These are phyloP conservation scores for Pomatorhinus ruficollis DNA, from an alignment of 2,113 vertebrate genomes.

Conservation along the genomic window DNA sequence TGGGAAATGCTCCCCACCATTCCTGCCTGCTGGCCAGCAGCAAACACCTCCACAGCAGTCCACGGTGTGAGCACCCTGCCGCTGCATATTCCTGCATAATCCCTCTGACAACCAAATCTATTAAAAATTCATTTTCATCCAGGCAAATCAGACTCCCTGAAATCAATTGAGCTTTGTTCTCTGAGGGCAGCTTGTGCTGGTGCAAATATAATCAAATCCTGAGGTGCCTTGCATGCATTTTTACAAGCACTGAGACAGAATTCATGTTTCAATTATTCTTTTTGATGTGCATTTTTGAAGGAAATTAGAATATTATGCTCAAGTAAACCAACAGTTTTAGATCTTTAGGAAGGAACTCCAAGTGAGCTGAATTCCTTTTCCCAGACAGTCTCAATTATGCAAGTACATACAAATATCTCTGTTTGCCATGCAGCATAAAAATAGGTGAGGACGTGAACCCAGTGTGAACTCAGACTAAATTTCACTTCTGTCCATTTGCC, in stretches of 20 bases:
- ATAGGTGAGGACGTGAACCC: not conserved
- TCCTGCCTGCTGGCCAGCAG: not conserved
- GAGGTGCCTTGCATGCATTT: slow-evolving; percentile 15
- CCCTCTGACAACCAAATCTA: slow-evolving; percentile 6
- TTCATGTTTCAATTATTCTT: slow-evolving; percentile 31
- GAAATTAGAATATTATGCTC: slow-evolving; percentile 11
- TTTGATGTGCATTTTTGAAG: slow-evolving; percentile 18
- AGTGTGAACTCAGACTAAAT: not conserved
- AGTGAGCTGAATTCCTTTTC: not conserved
- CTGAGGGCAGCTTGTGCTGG: slow-evolving; percentile 8
- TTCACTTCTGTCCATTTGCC: not conserved
- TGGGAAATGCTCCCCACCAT: accelerated
- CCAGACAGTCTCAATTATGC: not conserved
- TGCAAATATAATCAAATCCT: slow-evolving; percentile 26
- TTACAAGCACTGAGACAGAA: not conserved
- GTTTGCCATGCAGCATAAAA: not conserved
- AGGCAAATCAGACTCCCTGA: not conserved
- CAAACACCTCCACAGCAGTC: not conserved
- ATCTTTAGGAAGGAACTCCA: not conserved
- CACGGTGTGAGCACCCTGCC: not conserved
- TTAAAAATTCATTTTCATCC: slow-evolving; percentile 47
- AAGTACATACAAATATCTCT: not conserved
- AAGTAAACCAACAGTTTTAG: not conserved
- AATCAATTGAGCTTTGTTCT: slow-evolving; percentile 40
- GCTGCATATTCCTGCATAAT: not conserved